Base-by-base conservation (phyloP, 2,797 vertebrate genomes). In the Betta splendens region DNA sequence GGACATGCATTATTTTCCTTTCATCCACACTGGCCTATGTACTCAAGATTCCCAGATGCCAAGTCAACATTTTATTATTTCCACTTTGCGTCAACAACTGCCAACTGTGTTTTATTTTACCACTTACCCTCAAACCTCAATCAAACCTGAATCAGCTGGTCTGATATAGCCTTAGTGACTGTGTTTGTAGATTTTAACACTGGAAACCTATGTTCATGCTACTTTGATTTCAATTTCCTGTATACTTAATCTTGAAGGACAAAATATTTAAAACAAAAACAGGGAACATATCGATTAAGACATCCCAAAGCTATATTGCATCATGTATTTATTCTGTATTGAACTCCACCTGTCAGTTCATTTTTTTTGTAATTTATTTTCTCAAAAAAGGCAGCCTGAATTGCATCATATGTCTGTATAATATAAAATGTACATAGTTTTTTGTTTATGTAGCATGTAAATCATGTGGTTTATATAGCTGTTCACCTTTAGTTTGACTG, bases 361-460 rank as follows among this genome's bases (percentile, higher is more conserved):
- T 89, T 72, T 86, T 77, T 70, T 91, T 89, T 85, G 84, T 94
- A 35, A 89, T 94, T 92, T 91, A 93, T 95, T 94, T 82, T 91
- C 89, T 92, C 88, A 93, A 75, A 90, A 93, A 85, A 89, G 87
- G 85, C 78, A 53, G 50, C 54, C 50, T 28, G 0, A 38, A 77
- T 84, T 77, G 90, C 92, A 92, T 91, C 89, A 89, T 86, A 80
- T n/a, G n/a, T 79, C 79, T 95, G 94, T 95, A 93, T 90, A 95
- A 92, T 93, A 95, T 91, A 94, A 93, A 93, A 66, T 94, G 94
- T 95, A 95, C 87, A 96, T 90, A 82, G 86, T 3, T 26, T 79
- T 85, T 87, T 85, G 74, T 82, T 85, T 69, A 72, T 79, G 72
- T 85, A 85, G 83, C 76, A 86, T 84, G 83, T 86, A 56, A 69